Base-by-base conservation (phyloP, 2,888 invertebrate genomes). In the Drosophila nigritarsus region DNA sequence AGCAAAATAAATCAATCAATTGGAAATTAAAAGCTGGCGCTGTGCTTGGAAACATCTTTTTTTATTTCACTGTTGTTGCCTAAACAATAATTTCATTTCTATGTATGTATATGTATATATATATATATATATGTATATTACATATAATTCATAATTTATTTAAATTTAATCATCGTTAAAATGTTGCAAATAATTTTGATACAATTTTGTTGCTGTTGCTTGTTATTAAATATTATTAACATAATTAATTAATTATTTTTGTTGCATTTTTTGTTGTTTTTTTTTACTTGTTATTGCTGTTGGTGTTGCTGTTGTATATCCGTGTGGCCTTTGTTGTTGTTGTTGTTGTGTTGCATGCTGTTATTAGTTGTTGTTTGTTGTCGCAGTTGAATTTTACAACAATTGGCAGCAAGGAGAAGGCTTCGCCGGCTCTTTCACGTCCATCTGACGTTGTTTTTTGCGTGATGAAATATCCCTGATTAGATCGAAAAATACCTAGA, bases 391-490 rank as follows among this genome's bases (percentile, higher is more conserved):
- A 67, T 80, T 80, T 91, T 92, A 93, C 90, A 93, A 91, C 92
- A 93, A 91, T 93, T 93, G 93, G 93, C 93, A 93, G 93, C 93
- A 93, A 90, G 90, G 92, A 91, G 92, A 90, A 90, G 92, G 89
- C 92, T 93, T 92, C 85, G 89, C 90, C 89, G 93, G 92, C 91
- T 92, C 92, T 91, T 91, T 91, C 73, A 92, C 91, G 85, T 92
- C 93, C 83, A 92, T 92, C 89, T 92, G 92, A 90, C 93, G 93
- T 87, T 91, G 92, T 90, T 93, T 93, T 86, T 93, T 93, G 83
- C 92, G 93, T 87, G 92, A 91, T 90, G 93, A 92, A 83, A 93
- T 93, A 91, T 93, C 93, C 91, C 92, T 93, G 92, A 93, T 93
- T 84, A 93, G 92, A 91, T 93, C 93, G 87, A 92, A 93, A 92